These are phyloP conservation scores for Pangasius sanitwongsei DNA, from an alignment of 2,797 vertebrate species.

Conservation along the genomic window DNA sequence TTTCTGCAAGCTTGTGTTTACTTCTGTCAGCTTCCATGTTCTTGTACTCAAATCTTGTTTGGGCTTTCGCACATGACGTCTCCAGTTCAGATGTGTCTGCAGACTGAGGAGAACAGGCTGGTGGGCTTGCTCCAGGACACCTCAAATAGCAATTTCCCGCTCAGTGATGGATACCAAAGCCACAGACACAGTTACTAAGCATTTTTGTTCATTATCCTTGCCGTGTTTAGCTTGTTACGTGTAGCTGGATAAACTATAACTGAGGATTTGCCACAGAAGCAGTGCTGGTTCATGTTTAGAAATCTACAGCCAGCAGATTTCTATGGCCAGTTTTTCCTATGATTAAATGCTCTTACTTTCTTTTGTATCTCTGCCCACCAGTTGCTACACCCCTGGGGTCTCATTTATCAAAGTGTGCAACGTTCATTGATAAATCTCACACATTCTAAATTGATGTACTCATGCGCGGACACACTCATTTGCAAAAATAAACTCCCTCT, in stretches of 20 bases:
- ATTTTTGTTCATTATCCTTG: background rate
- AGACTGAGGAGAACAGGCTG: slow-evolving; percentile 35
- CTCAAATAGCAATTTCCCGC: slow-evolving; percentile 65
- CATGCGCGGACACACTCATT: background rate
- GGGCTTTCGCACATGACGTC: slow-evolving; percentile 70
- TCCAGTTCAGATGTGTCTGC: slow-evolving; percentile 66
- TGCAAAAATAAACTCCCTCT: background rate
- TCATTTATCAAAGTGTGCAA: background rate
- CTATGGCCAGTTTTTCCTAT: background rate
- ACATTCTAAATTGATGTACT: background rate
- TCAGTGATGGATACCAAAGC: background rate
- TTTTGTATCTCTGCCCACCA: background rate
- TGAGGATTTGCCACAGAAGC: background rate
- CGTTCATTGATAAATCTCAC: background rate
- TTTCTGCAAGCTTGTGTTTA: slow-evolving; percentile 73
- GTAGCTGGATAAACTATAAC: background rate
- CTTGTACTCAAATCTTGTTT: slow-evolving; percentile 76
- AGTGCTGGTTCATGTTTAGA: background rate
- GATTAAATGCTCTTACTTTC: background rate
- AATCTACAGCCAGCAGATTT: background rate
- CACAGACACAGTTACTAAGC: background rate
- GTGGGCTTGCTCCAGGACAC: slow-evolving; percentile 66
- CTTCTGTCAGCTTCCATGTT: slow-evolving; percentile 84
- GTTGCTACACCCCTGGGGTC: background rate
- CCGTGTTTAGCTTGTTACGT: background rate